A percentile compares a stretch with the other conserved stretches of the same genome.
These are phyloP conservation scores for Ormyrus nitidulus DNA, from an alignment of 2,888 invertebrate species.

Conservation along the genomic window DNA sequence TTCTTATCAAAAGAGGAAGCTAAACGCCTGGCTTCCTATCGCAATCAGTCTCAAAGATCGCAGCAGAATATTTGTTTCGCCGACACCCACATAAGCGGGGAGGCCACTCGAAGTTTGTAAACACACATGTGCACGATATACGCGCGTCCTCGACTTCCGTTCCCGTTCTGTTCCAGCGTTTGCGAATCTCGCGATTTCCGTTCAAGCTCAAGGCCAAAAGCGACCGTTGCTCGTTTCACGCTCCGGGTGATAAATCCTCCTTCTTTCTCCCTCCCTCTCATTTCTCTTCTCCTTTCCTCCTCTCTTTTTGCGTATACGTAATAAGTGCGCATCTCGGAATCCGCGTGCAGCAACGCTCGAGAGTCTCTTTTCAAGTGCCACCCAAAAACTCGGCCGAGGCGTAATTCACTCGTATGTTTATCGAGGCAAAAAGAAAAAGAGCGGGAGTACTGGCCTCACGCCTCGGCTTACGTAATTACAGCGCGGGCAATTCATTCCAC, in stretches of 20 bases:
- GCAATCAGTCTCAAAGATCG: too few species aligned
- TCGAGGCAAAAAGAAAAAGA: background rate
- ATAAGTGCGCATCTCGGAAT: slow-evolving; percentile 4
- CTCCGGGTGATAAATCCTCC: slow-evolving; percentile 47
- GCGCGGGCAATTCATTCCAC: slow-evolving; percentile 2
- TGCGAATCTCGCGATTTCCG: slow-evolving; percentile 54
- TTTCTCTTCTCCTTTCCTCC: background rate
- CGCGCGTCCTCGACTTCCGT: slow-evolving; percentile 22
- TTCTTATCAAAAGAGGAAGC: too few species aligned
- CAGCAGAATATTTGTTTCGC: too few species aligned
- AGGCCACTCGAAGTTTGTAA: slow-evolving; percentile 30
- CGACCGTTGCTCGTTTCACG: slow-evolving; percentile 52
- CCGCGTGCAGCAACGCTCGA: background rate
- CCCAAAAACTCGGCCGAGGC: too few species aligned
- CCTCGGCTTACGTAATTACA: slow-evolving; percentile 44
- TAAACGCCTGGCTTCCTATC: too few species aligned
- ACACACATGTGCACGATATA: slow-evolving; percentile 39
- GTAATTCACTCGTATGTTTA: background rate
- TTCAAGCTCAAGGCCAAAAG: slow-evolving; percentile 51
- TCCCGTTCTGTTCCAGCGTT: slow-evolving; percentile 15
- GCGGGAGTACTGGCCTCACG: background rate
- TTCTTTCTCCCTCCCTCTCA: background rate
- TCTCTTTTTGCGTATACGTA: background rate
- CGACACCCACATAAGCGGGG: too few species aligned
- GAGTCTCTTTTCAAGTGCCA: background rate